Base-by-base conservation (phyloP, 2,888 invertebrate species). In the Dorcus parallelipipedus region DNA sequence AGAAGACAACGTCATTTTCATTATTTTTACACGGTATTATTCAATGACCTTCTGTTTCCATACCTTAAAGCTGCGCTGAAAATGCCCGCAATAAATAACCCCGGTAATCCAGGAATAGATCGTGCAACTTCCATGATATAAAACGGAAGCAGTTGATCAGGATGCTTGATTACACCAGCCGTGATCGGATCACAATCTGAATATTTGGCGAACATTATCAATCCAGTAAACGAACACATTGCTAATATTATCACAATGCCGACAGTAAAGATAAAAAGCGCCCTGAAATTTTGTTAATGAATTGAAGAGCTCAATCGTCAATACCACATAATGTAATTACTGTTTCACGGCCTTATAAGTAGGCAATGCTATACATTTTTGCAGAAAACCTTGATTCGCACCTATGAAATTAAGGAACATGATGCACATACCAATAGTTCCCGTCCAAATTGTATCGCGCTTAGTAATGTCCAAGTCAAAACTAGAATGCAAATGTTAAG, bases 31-130 rank as follows among this genome's bases (percentile, higher is more conserved):
- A 33, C 6, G 20, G 20, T 2, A 2, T 20, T 20, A 20, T 20
- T 20, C 3, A 20, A 20, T 3, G 20, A 20, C 20, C 20, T 20
- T 20, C 20, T 20, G 3, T 17, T 9, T 43, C 17, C 10, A n/a
- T 71, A 83, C 83, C 83, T 86, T 33, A 90, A 80, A 0, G 88
- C 88, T 0, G 90, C 88, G 69, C 88, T 87, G 66, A 90, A 89
- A 43, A 90, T 81, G 23, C 90, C 86, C 26, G 90, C 88, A 3
- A 90, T 83, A 67, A 91, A 91, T 43, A 91, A 80, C 3, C 91
- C 91, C 26, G 89, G 85, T 49, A 91, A 80, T 0, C 90, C 90
- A 10, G 87, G 86, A 68, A 87, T 81, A 71, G 83, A 78, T 2
- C 80, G 78, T 0, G 88, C 82, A 9, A 87, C 79, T 66, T 88